Conservation (phyloP, 2,888 invertebrate species). For the Synanthedon andrenaeformis region DNA sequence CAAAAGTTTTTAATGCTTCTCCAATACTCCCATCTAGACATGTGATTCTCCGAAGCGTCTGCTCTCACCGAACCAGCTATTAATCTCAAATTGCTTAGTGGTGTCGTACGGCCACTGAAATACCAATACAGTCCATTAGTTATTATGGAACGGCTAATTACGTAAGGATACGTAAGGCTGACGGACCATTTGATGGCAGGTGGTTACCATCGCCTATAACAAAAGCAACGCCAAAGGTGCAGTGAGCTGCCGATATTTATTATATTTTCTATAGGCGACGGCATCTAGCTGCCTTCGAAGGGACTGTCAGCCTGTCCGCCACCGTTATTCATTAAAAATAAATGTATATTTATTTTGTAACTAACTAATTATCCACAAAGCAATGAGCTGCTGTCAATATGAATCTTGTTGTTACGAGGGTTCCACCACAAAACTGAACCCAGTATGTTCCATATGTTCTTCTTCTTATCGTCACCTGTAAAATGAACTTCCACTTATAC, state of each 20-base stretch:
- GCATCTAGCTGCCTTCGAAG: too few species aligned
- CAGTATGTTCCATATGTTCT: neutral
- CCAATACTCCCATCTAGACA: neutral
- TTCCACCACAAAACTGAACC: neutral
- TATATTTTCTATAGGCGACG: too few species aligned
- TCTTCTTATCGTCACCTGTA: neutral
- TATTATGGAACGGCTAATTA: too few species aligned
- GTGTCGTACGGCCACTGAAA: neutral
- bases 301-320: neutral
- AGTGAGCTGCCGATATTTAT: too few species aligned
- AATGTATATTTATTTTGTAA: neutral
- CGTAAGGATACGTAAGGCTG: too few species aligned
- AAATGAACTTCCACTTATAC: too few species aligned
- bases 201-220: too few species aligned
- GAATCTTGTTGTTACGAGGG: neutral
- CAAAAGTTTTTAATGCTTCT: neutral
- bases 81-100: neutral
- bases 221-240: too few species aligned
- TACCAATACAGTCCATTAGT: neutral
- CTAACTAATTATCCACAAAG: neutral
- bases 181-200: too few species aligned
- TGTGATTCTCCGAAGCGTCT: neutral
- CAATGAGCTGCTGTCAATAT: neutral
- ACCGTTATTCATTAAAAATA: too few species aligned
- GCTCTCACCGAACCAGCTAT: neutral